Base-by-base conservation (phyloP, 2,888 invertebrate species). In the Tipula lateralis region DNA sequence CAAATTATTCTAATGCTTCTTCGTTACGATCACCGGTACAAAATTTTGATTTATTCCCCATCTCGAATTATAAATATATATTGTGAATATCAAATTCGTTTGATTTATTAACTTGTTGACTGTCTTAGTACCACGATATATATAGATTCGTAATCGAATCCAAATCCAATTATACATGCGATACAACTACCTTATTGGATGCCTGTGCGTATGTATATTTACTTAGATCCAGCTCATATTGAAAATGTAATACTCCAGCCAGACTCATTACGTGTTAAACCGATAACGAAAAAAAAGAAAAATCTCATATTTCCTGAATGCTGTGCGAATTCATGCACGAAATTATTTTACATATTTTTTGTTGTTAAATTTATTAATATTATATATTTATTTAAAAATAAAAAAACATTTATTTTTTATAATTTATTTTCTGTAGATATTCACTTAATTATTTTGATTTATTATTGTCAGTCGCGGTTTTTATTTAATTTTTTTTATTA, bases 381-480 rank as follows among this genome's bases (percentile, higher is more conserved):
- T 16, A 7, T 44, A 16, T 44, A 4, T 44, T 44, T 44, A 16
- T 44, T 16, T 24, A 66, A 66, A 66, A 66, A 24, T 44, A 44
- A 4, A 24, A 66, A 24, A 66, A 44, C 5, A 44, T n/a, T 44
- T 32, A 32, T 0, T 39, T 39, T 24, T 66, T 66, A 9, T 66
- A 66, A 66, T 66, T 66, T 66, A 66, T 66, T 66, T 66, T 66
- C 66, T 66, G 66, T 9, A 24, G 66, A 66, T 66, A 24, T 66
- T 66, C 24, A 66, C 66, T 66, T 66, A 66, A 66, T 66, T 66
- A 66, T 66, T 66, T 66, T 66, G 66, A 66, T 66, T 66, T 66
- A 66, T 66, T 66, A 66, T 66, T 66, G 19, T 24, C 12, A 66
- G 19, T 66, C 24, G 66, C 66, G 66, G 6, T 19, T 44, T 39